Evolutionary conservation across 2,888 invertebrate species (phyloP), one percentile per base, ranked within the genome.

Genomic region (Diloba caeruleocephala): DNA sequence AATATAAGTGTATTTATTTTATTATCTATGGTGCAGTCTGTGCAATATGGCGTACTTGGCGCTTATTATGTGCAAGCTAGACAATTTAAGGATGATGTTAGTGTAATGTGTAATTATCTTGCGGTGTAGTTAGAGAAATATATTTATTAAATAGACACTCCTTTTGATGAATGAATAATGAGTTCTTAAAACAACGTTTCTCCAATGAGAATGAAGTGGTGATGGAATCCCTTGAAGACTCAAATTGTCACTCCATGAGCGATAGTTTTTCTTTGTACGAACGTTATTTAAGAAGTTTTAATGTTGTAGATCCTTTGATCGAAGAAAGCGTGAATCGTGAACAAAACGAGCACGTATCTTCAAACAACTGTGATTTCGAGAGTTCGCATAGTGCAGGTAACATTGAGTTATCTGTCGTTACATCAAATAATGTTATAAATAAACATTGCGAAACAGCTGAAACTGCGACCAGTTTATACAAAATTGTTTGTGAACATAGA

Each of bases 201-300:
- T 49, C 31, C 29, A 41, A 52, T 43, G 51, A 82, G 71, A 79
- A 83, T 85, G 84, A 80, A 82, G 81, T 81, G 84, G 89, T 90
- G 76, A 92, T 93, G 92, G 92, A 91, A 89, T 87, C 90, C 76
- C 82, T 88, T 61, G 89, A 88, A 81, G 90, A 91, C 79, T 89
- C 92, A 52, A 90, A 91, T 84, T 88, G 90, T 81, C 88, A 85
- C 77, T 91, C 92, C 45, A 79, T 88, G 85, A 90, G 88, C 82
- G 89, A 92, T 80, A 90, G 88, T 80, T 90, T 92, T 81, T 91
- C 90, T 70, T 76, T 92, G 60, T 93, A 93, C 57, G 90, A 91
- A 60, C 86, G 92, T 32, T 93, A 92, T 69, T 82, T 92, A 83
- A 85, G 88, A 81, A 92, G 91, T 82, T 93, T 93, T 65, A 92